Base-by-base conservation (phyloP, 2,888 invertebrate species). In the Neoascia interrupta region DNA sequence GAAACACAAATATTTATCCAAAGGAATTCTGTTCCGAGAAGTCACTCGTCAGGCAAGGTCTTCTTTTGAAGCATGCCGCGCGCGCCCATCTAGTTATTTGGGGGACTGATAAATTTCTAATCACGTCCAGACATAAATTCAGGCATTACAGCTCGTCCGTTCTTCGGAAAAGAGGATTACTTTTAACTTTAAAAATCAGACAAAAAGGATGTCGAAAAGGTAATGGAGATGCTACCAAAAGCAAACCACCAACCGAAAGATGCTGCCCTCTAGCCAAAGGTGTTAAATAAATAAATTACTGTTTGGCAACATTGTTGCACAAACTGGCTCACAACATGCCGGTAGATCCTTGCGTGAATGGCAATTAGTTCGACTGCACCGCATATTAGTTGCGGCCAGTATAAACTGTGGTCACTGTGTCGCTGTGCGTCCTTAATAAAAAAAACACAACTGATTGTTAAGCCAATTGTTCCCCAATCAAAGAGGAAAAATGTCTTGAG, bases 51-150 rank as follows among this genome's bases (percentile, higher is more conserved):
- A n/a, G n/a, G n/a, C n/a, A n/a, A n/a, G n/a, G n/a, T n/a, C n/a
- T n/a, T n/a, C n/a, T n/a, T n/a, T n/a, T n/a, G n/a, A n/a, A n/a
- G n/a, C n/a, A n/a, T 56, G 63, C 75, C 75, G 75, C 69, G 26
- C 13, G n/a, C n/a, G n/a, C n/a, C n/a, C n/a, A n/a, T n/a, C n/a
- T n/a, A n/a, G n/a, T n/a, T n/a, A n/a, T n/a, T n/a, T 8, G 5
- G 41, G 36, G 34, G 23, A 26, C 23, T 11, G 43, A 60, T 45
- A 31, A 31, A 51, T 75, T 75, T 69, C 75, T 75, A 75, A 75
- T 75, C 75, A 75, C 70, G 75, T 75, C 51, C 75, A 69, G 70
- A 69, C 11, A 75, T 75, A 75, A 75, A 75, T 75, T 75, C 18
- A 15, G 49, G 75, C 41, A 63, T 75, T 75, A 74, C 75, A 75